Evolutionary conservation across 2,888 invertebrate species (phyloP).

Genomic region (Agrochola litura): DNA sequence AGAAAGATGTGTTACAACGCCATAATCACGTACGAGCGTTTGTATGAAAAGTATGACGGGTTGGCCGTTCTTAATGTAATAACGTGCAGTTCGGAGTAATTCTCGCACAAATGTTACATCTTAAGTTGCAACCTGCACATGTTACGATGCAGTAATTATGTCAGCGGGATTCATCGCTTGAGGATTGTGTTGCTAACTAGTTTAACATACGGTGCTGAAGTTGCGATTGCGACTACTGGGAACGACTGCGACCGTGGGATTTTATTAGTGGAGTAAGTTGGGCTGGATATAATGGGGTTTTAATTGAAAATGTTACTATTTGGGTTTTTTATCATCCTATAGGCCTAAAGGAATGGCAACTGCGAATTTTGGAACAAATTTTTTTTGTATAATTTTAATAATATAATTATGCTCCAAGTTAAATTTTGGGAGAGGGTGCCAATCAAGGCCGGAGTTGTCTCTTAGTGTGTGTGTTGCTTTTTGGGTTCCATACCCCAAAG

Average conservation of each 20-base stretch:
- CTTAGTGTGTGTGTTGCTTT: background rate
- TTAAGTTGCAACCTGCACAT: conserved; percentile 29
- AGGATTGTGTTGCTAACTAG: conserved; percentile 52
- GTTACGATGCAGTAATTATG: conserved; percentile 56
- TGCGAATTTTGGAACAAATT: background rate
- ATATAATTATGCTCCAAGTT: background rate
- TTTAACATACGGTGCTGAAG: conserved; percentile 37
- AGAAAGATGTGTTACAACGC: too few relatives aligned
- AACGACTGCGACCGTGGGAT: background rate
- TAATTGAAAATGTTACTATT: background rate
- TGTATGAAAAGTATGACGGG: too few relatives aligned
- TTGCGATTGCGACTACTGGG: conserved; percentile 14
- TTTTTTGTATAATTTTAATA: background rate
- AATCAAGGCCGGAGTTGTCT: background rate
- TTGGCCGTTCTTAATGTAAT: conserved; percentile 28
- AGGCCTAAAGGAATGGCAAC: background rate
- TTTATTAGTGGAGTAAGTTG: conserved; percentile 6
- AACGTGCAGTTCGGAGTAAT: conserved; percentile 44
- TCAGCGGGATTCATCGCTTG: conserved; percentile 56
- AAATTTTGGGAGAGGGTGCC: background rate
- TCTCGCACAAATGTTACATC: conserved; percentile 28
- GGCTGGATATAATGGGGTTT: background rate
- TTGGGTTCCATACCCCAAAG: background rate
- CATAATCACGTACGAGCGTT: too few relatives aligned
- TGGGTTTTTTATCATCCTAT: background rate